Evolutionary conservation across 2,797 vertebrate species (phyloP), one percentile per base, ranked within the genome.

Genomic region (Petrocephalus sullivani): DNA sequence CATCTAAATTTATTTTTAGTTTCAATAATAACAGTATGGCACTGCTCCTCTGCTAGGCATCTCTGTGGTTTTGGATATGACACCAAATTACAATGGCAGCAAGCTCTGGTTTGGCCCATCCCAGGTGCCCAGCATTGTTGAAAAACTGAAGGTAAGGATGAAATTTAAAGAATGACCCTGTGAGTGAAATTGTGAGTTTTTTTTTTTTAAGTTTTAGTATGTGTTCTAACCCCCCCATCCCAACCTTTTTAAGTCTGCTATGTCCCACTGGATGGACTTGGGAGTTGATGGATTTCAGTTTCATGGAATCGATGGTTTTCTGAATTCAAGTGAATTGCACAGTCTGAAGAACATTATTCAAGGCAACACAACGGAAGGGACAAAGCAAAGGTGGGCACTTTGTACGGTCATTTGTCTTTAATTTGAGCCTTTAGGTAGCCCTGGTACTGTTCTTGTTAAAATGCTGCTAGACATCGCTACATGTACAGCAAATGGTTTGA

Each of bases 1-100:
- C 51, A 9, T 60, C 0, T 23, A 10, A 28, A 12, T 1, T 21
- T 54, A 83, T 54, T 7, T 54, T 71, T 19, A 28, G 19, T 83
- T 83, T 53, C 21, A 54, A 12, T 83, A 28, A 3, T 51, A 54
- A 51, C 9, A 19, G 8, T 14, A 21, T 5, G 10, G 7, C 19
- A 12, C 64, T 16, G 4, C 12, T 83, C 33, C 10, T 51, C 12
- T 23, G 16, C 9, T 60, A 98, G 97, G 96, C 14, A 94, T 98
- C 88, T 96, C 93, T 87, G 93, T 98, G 89, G 92, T 98, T 88
- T 91, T 98, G 88, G 96, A 98, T 88, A 90, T 98, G 89, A 97
- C 97, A 71, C 97, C 97, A 23, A 96, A 97, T 93, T 97, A 97
- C 60, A 0, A 0, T 0, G 93, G 95, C 71, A 0, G 0, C 0